Evolutionary conservation across 2,113 vertebrate genomes (phyloP), one percentile per base, ranked within the genome.

Genomic region (Corydoras sp.): DNA sequence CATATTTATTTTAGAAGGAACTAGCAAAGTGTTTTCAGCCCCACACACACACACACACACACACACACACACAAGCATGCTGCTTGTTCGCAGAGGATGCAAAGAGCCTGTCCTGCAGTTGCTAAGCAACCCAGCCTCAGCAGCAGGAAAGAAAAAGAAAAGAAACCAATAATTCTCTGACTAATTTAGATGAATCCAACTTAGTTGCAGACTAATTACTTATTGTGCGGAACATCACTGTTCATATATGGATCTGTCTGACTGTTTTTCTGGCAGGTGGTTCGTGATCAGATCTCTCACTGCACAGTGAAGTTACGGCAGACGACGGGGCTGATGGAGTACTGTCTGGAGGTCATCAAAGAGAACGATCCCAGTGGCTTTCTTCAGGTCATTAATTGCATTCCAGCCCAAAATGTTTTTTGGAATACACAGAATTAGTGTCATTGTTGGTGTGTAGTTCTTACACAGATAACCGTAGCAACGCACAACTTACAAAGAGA

Each of bases 351-450:
- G 77, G 97, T 99, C 83, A 98, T 98, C 86, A 99, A 99, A 86
- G 97, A 99, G 85, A 98, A 99, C 1, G 95, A 99, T 74, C 95
- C 95, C 78, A 99, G 96, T 0, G 97, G 97, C 14, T 99, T 98
- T 86, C 87, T 99, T 68, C 97, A 99, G 95, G 97, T 98, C 6
- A 31, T 72, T 13, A 7, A 69, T 24, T 49, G 60, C 30, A 51
- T 9, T 3, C 10, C 18, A 32, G 8, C n/a, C n/a, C 61, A 49
- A 48, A 9, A 30, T 48, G 15, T 10, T 13, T 58, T 7, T 29
- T 0, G 3, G 18, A 50, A 24, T 24, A 24, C 18, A 24, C 18
- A 24, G 18, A 24, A 24, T 24, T 24, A 24, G 18, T 24, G 18
- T 24, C 18, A 24, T 24, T 24, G 18, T 24, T 24, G 18, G 18